A percentile compares a stretch with the other conserved stretches of the same genome.
These are phyloP conservation scores for Thalassophryne amazonica DNA, from an alignment of 2,797 vertebrate species.

Conservation along the genomic window DNA sequence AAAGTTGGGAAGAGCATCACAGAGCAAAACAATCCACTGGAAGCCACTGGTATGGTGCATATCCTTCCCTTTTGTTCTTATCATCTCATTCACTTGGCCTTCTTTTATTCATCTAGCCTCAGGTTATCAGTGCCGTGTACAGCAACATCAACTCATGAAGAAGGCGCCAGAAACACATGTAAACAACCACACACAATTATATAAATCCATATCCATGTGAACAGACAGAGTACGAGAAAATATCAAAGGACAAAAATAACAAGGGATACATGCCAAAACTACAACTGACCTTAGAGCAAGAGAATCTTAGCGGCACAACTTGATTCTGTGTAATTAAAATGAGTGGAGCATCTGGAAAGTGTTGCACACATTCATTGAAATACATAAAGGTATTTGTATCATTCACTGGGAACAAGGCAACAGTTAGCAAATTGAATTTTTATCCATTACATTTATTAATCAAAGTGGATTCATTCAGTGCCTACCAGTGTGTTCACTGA, in stretches of 20 bases:
- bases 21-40: too few species aligned
- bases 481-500: conserved; percentile 4
- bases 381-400: conserved; percentile 21
- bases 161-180: not conserved
- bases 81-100: conserved; percentile 20
- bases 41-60: too few species aligned
- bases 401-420: conserved; percentile 14
- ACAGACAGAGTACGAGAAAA: not conserved
- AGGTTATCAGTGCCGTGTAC: conserved; percentile 38
- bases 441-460: conserved; percentile 12
- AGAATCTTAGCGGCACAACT: not conserved
- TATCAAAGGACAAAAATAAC: not conserved
- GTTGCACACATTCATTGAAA: too few species aligned
- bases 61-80: too few species aligned
- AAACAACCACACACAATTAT: not conserved
- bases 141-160: conserved; percentile 1
- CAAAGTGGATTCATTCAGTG: conserved; percentile 14
- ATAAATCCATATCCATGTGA: not conserved
- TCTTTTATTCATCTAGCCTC: conserved; percentile 44
- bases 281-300: conserved; percentile 26
- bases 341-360: conserved; percentile 26
- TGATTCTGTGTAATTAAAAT: conserved; percentile 23
- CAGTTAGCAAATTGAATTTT: conserved; percentile 16
- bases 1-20: too few species aligned
- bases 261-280: conserved; percentile 1